Percentiles rank a stretch among this genome's conserved stretches.
Evolutionary conservation across 2,113 vertebrate genomes (phyloP).

Genomic region (Corythornis cristatus): DNA sequence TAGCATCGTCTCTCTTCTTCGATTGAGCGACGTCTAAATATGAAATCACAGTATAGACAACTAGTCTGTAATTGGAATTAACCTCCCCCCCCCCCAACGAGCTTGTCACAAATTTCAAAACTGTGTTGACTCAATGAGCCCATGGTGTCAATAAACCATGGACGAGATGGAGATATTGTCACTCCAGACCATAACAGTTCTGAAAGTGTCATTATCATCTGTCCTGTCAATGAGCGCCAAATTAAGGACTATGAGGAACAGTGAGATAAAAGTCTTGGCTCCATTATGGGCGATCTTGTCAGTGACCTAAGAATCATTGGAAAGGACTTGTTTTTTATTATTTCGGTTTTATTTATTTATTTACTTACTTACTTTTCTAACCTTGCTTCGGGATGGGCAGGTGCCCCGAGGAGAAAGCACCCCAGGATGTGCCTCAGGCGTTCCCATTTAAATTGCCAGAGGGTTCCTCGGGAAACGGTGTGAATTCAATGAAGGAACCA

Average conservation of each 20-base stretch:
- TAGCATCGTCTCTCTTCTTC: background rate
- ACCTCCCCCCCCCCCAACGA: slow-evolving; percentile 34
- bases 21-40: slow-evolving; percentile 47
- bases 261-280: slow-evolving; percentile 72
- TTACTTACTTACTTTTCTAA: slow-evolving; percentile 41
- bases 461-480: slow-evolving; percentile 34
- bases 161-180: slow-evolving; percentile 70
- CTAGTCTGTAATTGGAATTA: slow-evolving; percentile 62
- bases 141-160: slow-evolving; percentile 70
- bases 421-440: slow-evolving; percentile 32
- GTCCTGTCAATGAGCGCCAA: slow-evolving; percentile 75
- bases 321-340: background rate
- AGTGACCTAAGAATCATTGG: slow-evolving; percentile 62
- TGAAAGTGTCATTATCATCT: slow-evolving; percentile 76
- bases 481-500: slow-evolving; percentile 32
- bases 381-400: slow-evolving; percentile 13
- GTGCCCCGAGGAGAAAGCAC: slow-evolving; percentile 11
- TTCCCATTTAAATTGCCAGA: slow-evolving; percentile 35
- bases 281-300: slow-evolving; percentile 67
- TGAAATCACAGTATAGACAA: slow-evolving; percentile 44
- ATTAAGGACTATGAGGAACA: slow-evolving; percentile 64
- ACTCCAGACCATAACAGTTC: slow-evolving; percentile 72
- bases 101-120: slow-evolving; percentile 59
- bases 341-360: background rate
- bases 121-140: slow-evolving; percentile 75